phyloP scores from a whole-genome alignment of 2,888 invertebrate species.

The Glomeris marginata region DNA sequence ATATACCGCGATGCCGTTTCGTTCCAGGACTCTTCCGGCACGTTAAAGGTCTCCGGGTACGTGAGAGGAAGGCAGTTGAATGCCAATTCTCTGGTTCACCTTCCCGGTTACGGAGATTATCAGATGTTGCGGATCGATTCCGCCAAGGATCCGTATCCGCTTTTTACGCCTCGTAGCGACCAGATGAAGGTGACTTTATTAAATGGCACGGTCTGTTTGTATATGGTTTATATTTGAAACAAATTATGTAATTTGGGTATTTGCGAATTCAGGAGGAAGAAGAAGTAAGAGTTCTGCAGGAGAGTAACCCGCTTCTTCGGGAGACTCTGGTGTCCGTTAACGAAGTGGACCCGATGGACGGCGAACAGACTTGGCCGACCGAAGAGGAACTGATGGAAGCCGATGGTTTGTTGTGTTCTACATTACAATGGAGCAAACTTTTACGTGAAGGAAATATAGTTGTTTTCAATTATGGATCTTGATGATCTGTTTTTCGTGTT shows the following conservation, averaged over 20 bases:
- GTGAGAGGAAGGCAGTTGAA: conserved; percentile 66
- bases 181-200: conserved; percentile 15
- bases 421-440: background rate
- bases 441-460: background rate
- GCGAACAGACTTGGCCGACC: conserved; percentile 94
- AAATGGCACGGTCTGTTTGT: no score
- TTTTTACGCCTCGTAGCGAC: conserved; percentile 16
- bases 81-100: conserved; percentile 76
- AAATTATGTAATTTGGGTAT: no score
- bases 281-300: conserved; percentile 20
- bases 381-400: conserved; percentile 71
- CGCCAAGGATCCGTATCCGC: conserved; percentile 29
- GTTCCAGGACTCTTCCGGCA: conserved; percentile 36
- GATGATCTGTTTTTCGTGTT: background rate
- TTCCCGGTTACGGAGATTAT: conserved; percentile 85
- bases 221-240: no score
- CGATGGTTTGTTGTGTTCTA: conserved; percentile 28
- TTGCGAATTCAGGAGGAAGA: conserved; percentile 12
- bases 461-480: no score
- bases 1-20: conserved; percentile 3
- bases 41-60: conserved; percentile 70
- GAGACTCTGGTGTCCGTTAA: conserved; percentile 64
- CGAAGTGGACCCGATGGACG: conserved; percentile 76
- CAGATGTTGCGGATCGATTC: conserved; percentile 62
- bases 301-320: conserved; percentile 25